Percentiles rank a stretch among this genome's conserved stretches.
Evolutionary conservation across 2,888 invertebrate species (phyloP).

Genomic region (Parnassius glacialis): DNA sequence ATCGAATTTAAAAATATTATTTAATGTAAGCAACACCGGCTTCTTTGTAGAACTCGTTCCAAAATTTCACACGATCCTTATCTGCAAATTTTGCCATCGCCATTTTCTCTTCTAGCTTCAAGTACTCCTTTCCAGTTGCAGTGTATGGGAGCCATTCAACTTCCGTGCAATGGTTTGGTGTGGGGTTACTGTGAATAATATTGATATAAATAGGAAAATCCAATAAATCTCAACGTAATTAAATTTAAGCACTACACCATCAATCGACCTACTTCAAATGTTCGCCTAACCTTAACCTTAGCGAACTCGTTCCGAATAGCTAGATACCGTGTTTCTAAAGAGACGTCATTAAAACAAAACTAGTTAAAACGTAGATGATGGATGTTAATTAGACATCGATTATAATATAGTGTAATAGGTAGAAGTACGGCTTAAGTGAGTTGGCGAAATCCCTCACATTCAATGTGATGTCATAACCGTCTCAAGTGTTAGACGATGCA

Average conservation of each 20-base stretch:
- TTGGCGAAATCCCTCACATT: too few relatives aligned
- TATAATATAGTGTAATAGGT: too few relatives aligned
- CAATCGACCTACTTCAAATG: background rate
- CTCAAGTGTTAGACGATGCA: too few relatives aligned
- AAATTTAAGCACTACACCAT: background rate
- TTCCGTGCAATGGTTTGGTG: slow-evolving; percentile 42
- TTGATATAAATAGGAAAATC: background rate
- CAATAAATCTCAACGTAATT: background rate
- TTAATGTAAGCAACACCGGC: slow-evolving; percentile 36
- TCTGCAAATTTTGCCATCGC: slow-evolving; percentile 44
- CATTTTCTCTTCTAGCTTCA: slow-evolving; percentile 47
- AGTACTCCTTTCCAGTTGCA: slow-evolving; percentile 39
- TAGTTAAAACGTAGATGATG: too few relatives aligned
- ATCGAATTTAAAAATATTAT: too few relatives aligned
- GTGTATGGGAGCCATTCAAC: slow-evolving; percentile 51
- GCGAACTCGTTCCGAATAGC: too few relatives aligned
- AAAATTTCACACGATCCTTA: slow-evolving; percentile 47
- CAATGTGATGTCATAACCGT: too few relatives aligned
- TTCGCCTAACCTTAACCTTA: background rate
- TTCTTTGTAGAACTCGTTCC: slow-evolving; percentile 52
- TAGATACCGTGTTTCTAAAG: too few relatives aligned
- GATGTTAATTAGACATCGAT: too few relatives aligned
- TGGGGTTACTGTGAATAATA: slow-evolving; percentile 51
- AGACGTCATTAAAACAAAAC: too few relatives aligned
- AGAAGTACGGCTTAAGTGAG: too few relatives aligned